Evolutionary conservation across 2,888 invertebrate genomes (phyloP).

Genomic region (Galerucella pusilla): DNA sequence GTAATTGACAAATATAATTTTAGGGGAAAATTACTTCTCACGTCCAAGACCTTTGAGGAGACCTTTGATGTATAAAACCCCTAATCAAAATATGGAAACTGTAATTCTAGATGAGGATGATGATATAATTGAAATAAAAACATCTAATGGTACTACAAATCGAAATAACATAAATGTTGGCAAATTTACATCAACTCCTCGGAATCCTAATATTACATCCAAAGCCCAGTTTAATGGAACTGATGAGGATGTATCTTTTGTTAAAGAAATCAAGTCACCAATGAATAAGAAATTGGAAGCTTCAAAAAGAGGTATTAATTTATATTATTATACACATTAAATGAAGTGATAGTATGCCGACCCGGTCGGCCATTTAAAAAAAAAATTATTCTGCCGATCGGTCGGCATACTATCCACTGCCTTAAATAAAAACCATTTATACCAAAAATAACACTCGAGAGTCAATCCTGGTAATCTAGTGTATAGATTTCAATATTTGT

Average conservation of each 20-base stretch:
- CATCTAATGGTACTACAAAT: constrained; percentile 4
- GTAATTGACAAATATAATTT: constrained; percentile 14
- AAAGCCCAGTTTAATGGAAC: constrained; percentile 30
- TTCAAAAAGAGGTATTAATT: constrained; percentile 38
- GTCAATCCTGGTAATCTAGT: too few relatives aligned
- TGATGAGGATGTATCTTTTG: constrained; percentile 55
- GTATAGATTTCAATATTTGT: not conserved
- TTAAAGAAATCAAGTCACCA: constrained; percentile 52
- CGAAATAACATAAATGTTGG: constrained; percentile 9
- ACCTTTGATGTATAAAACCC: constrained; percentile 29
- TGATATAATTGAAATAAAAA: constrained; percentile 45
- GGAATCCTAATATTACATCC: constrained; percentile 3
- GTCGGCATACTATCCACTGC: too few relatives aligned
- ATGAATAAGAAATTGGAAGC: constrained; percentile 50
- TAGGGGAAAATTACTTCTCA: constrained; percentile 31
- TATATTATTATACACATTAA: not conserved
- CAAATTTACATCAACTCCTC: constrained; percentile 45
- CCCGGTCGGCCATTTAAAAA: too few relatives aligned
- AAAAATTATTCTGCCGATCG: too few relatives aligned
- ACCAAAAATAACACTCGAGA: too few relatives aligned
- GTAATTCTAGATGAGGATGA: constrained; percentile 53
- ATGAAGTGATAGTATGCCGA: too few relatives aligned
- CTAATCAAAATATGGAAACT: constrained; percentile 38
- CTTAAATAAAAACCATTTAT: too few relatives aligned
- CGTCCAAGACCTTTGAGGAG: constrained; percentile 34